Evolutionary conservation across 2,888 invertebrate genomes (phyloP), one percentile per base, ranked within the genome.

Genomic region (Callinectes sapidus): DNA sequence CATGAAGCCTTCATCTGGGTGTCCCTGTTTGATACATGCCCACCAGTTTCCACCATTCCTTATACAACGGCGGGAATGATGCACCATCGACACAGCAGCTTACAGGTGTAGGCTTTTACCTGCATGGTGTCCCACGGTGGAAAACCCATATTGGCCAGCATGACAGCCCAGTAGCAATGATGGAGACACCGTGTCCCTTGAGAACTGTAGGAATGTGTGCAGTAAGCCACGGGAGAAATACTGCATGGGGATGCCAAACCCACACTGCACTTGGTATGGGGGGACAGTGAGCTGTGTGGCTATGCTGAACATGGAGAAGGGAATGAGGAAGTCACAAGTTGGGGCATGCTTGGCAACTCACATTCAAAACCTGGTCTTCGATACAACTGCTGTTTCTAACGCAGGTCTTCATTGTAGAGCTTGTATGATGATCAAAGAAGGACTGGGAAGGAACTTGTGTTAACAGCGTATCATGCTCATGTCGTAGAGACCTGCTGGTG

Each of bases 311-410:
- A 88, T 48, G 3, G 55, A 42, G 3, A 18, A 28, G 23, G 54
- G 81, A n/a, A 90, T 35, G n/a, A 35, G 90, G 13, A 10, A 35
- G 48, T 1, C n/a, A 23, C 91, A 86, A 28, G 85, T 5, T 2
- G 28, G 8, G 1, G 91, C 86, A 23, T 81, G 39, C 85, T 48
- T 54, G 32, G 28, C 8, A 55, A 54, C 23, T 18, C 18, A 48
- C 16, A 71, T 91, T 48, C 66, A 89, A 66, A 48, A 39, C 28
- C 66, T 92, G 23, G 32, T 90, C 28, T 92, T 92, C 35, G 92
- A 92, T 35, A 88, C 92, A 48, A 92, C 89, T 1, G 35, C 92
- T 13, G 77, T 89, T 5, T 77, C 42, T 13, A 92, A 92, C 92
- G 90, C 77, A 0, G 77, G 88, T 3, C 39, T 90, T 10, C 5